Base-by-base conservation (phyloP, 1,140 invertebrate species). In the Anoplophora glabripennis region DNA sequence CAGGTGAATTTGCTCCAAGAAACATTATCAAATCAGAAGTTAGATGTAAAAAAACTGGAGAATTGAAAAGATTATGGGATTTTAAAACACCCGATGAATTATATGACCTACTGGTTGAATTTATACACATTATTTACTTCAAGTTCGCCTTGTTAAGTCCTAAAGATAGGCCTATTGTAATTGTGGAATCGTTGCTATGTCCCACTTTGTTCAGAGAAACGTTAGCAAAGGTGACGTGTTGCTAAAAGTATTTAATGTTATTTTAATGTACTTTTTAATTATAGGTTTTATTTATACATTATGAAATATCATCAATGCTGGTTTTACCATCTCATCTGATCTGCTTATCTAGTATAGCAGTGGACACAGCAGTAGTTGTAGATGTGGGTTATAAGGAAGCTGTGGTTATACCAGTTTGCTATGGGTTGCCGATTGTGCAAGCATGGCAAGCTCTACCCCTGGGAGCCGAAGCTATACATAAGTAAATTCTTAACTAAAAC, bases 111-210 rank as follows among this genome's bases (percentile, higher is more conserved):
- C 78, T 97, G 3, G 89, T 95, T 14, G 89, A 94, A 61, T 96
- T 96, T 79, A 77, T 98, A 34, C 90, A 96, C 74, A 78, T 79
- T 35, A 77, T 98, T 45, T 97, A 65, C 67, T 75, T 57, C 65
- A 96, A 93, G 68, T 86, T 94, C 75, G 80, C 94, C 7, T 77
- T 96, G 18, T 86, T 96, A 18, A 98, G 90, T 75, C 93, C 95
- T 0, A 97, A 97, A 77, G 94, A 98, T 68, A 80, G 93, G 11
- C 87, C 88, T 72, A 85, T 98, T 49, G 87, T 98, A 0, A 81
- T 98, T 45, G 85, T 97, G 33, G 95, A 98, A 78, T 96, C 93
- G 34, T 77, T 96, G 4, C 79, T 97, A 15, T 87, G 86, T 36
- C 86, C 91, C 0, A 89, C 90, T 1, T 72, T 85, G 40, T 90